Base-by-base conservation (phyloP, 2,113 vertebrate species). In the Maylandia zebra region DNA sequence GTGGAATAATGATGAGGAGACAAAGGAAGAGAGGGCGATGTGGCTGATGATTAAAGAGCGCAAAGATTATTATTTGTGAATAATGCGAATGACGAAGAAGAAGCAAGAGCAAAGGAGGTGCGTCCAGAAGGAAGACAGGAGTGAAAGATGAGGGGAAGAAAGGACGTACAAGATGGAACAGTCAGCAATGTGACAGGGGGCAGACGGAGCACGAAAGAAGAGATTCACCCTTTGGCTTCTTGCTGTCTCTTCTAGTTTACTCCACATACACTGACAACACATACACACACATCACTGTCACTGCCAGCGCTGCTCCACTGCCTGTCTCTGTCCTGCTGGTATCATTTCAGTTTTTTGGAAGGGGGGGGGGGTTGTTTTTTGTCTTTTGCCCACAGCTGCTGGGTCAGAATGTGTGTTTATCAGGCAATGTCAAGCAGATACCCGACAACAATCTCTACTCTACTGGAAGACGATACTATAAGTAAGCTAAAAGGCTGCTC, bases 201-300 rank as follows among this genome's bases (percentile, higher is more conserved):
- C 86, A 93, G 86, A 88, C 36, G 57, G 89, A 76, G 83, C 83
- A 86, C 57, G 59, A 59, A 87, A 81, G 85, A 89, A 85, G 82
- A 93, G 83, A 84, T 89, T 86, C 87, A 43, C 85, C 92, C 92
- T 74, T 83, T 2, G 83, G 86, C 84, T 85, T 88, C 83, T 81
- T 1, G 36, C 84, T 90, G 93, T 90, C 94, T 91, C 89, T 86
- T 94, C 87, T 52, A 84, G 61, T 93, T 90, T 53, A 88, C 86
- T 88, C 55, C 79, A 84, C 74, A 89, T 30, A 76, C 16, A 8
- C 61, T 80, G 53, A 90, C 82, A 82, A 86, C 88, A 92, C 79
- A 86, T 78, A 85, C 79, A 88, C 86, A 89, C 86, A 83, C 83
- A 74, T 48, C 34, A 7, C 41, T 81, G 85, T 89, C 83, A 86